These are phyloP conservation scores for Zeugodacus cucurbitae DNA, from an alignment of 1,140 invertebrate species.

Conservation along the genomic window DNA sequence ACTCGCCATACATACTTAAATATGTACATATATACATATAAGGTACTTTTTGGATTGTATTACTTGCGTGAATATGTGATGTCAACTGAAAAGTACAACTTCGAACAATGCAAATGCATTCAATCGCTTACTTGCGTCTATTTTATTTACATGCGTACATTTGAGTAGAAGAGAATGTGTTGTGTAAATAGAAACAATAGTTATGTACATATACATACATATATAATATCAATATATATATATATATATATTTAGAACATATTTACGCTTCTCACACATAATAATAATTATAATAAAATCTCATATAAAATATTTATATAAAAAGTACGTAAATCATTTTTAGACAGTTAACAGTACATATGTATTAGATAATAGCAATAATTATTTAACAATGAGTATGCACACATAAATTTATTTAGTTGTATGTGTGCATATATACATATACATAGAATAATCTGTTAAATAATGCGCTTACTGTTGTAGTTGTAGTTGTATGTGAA, in stretches of 20 bases:
- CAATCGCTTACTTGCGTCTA: not conserved
- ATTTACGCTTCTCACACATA: constrained; percentile 14
- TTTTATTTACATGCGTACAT: not conserved
- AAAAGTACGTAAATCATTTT: constrained; percentile 6
- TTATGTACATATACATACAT: not conserved
- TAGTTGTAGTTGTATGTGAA: not conserved
- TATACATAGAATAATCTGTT: not conserved
- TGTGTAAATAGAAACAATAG: not conserved
- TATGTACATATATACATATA: not conserved
- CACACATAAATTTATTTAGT: not conserved
- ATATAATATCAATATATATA: no score
- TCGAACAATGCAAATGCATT: not conserved
- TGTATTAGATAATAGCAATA: not conserved
- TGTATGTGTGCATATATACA: not conserved
- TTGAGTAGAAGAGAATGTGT: not conserved
- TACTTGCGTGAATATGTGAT: not conserved
- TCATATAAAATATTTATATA: constrained; percentile 35
- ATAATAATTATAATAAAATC: not conserved
- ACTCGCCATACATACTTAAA: not conserved
- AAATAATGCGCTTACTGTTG: no score
- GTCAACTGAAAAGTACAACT: not conserved
- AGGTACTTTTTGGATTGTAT: constrained; percentile 27
- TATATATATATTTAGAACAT: not conserved
- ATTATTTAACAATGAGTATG: not conserved
- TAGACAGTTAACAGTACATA: not conserved